Percentiles rank a stretch among this genome's conserved stretches.
Evolutionary conservation across 2,113 vertebrate species (phyloP).

Genomic region (Chaetura pelagica): DNA sequence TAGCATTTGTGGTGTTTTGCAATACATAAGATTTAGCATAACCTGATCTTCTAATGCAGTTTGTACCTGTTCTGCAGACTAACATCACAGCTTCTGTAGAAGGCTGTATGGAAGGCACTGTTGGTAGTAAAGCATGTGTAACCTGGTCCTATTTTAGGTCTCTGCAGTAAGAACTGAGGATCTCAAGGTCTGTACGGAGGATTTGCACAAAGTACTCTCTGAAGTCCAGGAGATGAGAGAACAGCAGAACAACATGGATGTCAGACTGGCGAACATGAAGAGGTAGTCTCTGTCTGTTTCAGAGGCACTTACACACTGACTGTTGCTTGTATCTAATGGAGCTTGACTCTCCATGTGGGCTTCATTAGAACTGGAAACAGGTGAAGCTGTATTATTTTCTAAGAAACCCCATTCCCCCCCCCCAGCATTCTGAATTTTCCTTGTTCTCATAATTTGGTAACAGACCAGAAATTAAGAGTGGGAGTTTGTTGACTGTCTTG

Average conservation of each 20-base stretch:
- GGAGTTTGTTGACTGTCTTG: neutral
- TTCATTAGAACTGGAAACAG: conserved; percentile 39
- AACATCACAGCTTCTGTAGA: neutral
- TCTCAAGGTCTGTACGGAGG: conserved; percentile 49
- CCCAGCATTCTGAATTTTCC: neutral
- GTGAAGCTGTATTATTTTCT: neutral
- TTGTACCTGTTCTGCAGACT: neutral
- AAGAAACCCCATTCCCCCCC: neutral
- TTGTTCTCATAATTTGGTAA: neutral
- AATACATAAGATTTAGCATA: neutral
- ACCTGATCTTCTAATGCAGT: neutral
- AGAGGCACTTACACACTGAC: neutral
- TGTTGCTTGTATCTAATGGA: neutral
- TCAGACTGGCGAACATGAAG: conserved; percentile 72
- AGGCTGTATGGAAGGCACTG: neutral
- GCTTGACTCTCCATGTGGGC: neutral
- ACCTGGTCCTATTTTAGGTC: conserved; percentile 38
- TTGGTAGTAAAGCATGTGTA: neutral
- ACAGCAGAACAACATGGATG: conserved; percentile 70
- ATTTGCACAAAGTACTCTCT: conserved; percentile 72
- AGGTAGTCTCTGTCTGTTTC: conserved; percentile 45
- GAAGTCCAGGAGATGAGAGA: conserved; percentile 74
- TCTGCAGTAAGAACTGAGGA: conserved; percentile 71
- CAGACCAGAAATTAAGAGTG: neutral
- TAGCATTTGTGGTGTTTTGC: neutral